Percentiles rank a stretch among this genome's conserved stretches.
These are phyloP conservation scores for Vimba vimba DNA, from an alignment of 2,113 vertebrate species.

Conservation along the genomic window DNA sequence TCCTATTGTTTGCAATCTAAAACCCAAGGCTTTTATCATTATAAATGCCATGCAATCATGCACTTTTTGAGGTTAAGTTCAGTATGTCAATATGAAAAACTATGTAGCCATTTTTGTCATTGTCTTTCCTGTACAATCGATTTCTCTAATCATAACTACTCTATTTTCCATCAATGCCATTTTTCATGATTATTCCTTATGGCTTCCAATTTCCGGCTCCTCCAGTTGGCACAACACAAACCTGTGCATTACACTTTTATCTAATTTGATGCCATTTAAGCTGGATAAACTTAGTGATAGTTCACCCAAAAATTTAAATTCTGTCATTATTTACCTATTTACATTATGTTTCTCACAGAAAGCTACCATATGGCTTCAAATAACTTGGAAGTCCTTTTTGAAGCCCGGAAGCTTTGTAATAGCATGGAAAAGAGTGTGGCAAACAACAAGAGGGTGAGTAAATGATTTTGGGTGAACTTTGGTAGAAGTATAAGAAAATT, in stretches of 20 bases:
- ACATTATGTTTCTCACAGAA: too few species aligned
- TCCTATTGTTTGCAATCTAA: not conserved
- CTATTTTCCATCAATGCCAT: not conserved
- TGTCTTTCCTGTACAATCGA: not conserved
- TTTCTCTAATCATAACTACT: not conserved
- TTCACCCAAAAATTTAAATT: not conserved
- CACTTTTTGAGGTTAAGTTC: not conserved
- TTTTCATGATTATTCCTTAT: slow-evolving; percentile 6
- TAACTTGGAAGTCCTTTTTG: not conserved
- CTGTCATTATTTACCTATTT: not conserved
- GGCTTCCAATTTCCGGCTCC: not conserved
- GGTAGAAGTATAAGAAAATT: not conserved
- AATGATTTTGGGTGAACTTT: not conserved
- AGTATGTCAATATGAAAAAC: not conserved
- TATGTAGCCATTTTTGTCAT: not conserved
- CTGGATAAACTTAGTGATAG: not conserved
- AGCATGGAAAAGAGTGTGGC: not conserved
- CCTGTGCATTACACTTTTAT: not conserved
- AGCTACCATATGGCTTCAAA: not conserved
- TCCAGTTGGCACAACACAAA: not conserved
- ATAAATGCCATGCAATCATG: not conserved
- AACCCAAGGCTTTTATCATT: not conserved
- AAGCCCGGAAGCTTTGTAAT: not conserved
- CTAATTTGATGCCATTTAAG: slow-evolving; percentile 3
- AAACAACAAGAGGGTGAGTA: not conserved